These are phyloP conservation scores for Mionectes macconnelli DNA, from an alignment of 2,113 vertebrate species.

Conservation along the genomic window DNA sequence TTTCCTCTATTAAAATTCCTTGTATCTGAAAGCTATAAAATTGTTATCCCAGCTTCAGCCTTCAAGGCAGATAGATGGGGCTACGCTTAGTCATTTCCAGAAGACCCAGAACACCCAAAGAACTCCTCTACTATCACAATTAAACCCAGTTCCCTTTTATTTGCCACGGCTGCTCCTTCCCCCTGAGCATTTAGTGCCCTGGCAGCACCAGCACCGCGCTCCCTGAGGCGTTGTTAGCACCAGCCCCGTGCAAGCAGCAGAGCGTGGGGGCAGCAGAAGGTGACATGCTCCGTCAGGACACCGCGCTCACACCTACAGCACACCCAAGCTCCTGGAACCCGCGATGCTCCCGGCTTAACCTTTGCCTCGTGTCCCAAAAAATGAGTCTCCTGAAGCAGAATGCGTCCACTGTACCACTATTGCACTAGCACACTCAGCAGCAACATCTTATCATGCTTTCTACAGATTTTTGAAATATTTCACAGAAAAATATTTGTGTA, in stretches of 20 bases:
- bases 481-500: conserved; percentile 58
- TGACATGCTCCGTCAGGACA: background rate
- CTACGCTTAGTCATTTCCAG: background rate
- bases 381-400: background rate
- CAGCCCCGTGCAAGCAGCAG: background rate
- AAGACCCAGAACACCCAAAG: background rate
- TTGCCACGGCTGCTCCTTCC: background rate
- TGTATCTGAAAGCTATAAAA: background rate
- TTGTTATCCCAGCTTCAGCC: background rate
- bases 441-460: conserved; percentile 28
- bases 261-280: background rate
- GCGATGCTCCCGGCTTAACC: accelerated
- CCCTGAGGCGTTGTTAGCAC: background rate
- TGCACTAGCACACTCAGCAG: conserved; percentile 48
- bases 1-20: background rate
- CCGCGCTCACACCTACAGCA: background rate
- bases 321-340: background rate
- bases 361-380: background rate
- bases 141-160: background rate
- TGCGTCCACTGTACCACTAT: background rate
- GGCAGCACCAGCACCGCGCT: accelerated
- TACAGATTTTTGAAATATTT: conserved; percentile 1
- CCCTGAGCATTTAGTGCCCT: background rate
- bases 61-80: background rate
- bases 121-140: background rate